These are phyloP conservation scores for Panzeria rudis DNA, from an alignment of 2,888 invertebrate species.

Conservation along the genomic window DNA sequence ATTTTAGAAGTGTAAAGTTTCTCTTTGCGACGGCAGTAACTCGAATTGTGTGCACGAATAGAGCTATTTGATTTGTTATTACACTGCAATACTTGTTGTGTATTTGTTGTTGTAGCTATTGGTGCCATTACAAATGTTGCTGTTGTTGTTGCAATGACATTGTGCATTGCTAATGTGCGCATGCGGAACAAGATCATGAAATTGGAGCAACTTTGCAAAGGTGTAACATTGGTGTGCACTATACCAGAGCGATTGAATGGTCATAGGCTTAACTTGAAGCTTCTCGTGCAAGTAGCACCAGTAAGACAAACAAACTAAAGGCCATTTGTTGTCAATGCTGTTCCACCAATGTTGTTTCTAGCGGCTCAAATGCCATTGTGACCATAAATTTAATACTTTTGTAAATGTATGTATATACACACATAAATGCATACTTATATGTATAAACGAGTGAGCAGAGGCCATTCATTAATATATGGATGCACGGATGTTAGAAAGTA, in stretches of 20 bases:
- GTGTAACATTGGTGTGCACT: conserved; percentile 72
- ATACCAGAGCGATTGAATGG: conserved; percentile 30
- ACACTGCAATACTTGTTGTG: conserved; percentile 15
- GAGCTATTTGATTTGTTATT: conserved; percentile 33
- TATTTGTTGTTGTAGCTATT: conserved; percentile 17
- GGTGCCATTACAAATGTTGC: neutral
- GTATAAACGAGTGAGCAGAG: neutral
- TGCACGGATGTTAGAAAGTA: conserved; percentile 22
- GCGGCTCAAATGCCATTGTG: conserved; percentile 62
- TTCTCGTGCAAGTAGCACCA: conserved; percentile 41
- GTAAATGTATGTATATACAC: neutral
- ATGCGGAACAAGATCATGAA: conserved; percentile 80
- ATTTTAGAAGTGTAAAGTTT: conserved; percentile 8
- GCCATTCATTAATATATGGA: neutral
- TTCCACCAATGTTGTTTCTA: conserved; percentile 47
- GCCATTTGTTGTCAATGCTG: conserved; percentile 68
- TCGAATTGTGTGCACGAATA: conserved; percentile 14
- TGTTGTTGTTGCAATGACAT: conserved; percentile 71
- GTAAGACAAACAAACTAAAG: conserved; percentile 50
- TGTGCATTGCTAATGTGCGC: conserved; percentile 74
- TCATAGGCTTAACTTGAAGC: conserved; percentile 43
- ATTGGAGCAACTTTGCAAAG: conserved; percentile 75
- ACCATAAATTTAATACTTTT: conserved; percentile 69
- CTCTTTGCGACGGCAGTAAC: neutral
- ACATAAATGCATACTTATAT: neutral